These are phyloP conservation scores for Elegia similella DNA, from an alignment of 2,888 invertebrate genomes.

Conservation along the genomic window DNA sequence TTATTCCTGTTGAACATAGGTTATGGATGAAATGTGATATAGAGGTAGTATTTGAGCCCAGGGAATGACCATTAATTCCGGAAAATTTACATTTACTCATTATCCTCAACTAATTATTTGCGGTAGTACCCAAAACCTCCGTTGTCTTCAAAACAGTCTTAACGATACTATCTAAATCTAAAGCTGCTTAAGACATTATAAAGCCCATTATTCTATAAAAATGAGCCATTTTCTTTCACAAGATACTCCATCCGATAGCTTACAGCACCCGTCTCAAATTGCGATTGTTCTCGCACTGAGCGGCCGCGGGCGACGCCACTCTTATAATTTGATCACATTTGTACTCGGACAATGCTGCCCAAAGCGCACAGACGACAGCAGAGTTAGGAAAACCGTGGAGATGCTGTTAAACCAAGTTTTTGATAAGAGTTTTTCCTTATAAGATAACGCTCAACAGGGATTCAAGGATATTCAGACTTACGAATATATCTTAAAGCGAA, in stretches of 20 bases:
- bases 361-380: slow-evolving; percentile 66
- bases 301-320: slow-evolving; percentile 46
- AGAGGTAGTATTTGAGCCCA: too few relatives aligned
- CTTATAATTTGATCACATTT: slow-evolving; percentile 82
- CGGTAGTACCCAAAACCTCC: too few relatives aligned
- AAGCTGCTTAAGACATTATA: slow-evolving; percentile 3
- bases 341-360: slow-evolving; percentile 76
- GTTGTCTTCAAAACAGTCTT: too few relatives aligned
- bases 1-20: too few relatives aligned
- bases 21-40: too few relatives aligned
- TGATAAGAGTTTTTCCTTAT: background rate
- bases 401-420: background rate
- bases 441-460: background rate
- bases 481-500: too few relatives aligned
- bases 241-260: background rate
- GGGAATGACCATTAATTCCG: too few relatives aligned
- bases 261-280: slow-evolving; percentile 32
- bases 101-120: too few relatives aligned
- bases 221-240: background rate
- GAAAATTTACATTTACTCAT: too few relatives aligned
- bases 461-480: background rate
- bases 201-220: background rate
- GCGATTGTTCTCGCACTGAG: slow-evolving; percentile 64
- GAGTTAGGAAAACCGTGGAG: slow-evolving; percentile 44
- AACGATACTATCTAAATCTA: background rate